Base-by-base conservation (phyloP, 2,113 vertebrate species). In the Chitala chitala region DNA sequence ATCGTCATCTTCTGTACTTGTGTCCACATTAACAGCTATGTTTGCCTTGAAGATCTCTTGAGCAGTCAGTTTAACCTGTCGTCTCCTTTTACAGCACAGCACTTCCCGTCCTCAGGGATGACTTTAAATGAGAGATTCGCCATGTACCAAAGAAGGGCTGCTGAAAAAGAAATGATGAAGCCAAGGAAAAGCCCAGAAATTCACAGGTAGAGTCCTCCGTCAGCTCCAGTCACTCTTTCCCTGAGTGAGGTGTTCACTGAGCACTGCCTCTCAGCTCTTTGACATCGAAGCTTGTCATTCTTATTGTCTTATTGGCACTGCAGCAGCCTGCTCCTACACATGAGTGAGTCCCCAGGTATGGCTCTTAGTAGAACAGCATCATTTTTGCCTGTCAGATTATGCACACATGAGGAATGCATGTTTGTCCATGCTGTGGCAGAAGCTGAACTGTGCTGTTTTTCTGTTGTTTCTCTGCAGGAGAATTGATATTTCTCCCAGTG, bases 401-500 rank as follows among this genome's bases (percentile, higher is more conserved):
- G n/a, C n/a, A n/a, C n/a, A n/a, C n/a, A n/a, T n/a, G n/a, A n/a
- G n/a, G n/a, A n/a, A n/a, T n/a, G n/a, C n/a, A n/a, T n/a, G n/a
- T n/a, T n/a, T n/a, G n/a, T n/a, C 29, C 20, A 38, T 63, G 29
- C 5, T 63, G 20, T 63, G 17, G 33, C 8, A 63, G 31, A 15
- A 63, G 15, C 15, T 20, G 59, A 63, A 17, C 8, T 36, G 31
- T 38, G 36, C 33, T 29, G 15, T 68, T 72, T 79, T 33, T 82
- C 51, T 75, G 82, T 76, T 70, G 15, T 69, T 51, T 79, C 51
- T 82, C 69, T 77, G 13, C 83, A 98, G 97, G 94, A 93, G 94
- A 92, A 98, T 99, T 91, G 97, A 99, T 92, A 96, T 99, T 92
- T 98, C 96, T 89, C 96, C 95, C 84, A 98, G 97, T 94, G 95